These are phyloP conservation scores for human (Homo sapiens) DNA, from an alignment of 2,113 vertebrate species.

Conservation along the genomic window DNA sequence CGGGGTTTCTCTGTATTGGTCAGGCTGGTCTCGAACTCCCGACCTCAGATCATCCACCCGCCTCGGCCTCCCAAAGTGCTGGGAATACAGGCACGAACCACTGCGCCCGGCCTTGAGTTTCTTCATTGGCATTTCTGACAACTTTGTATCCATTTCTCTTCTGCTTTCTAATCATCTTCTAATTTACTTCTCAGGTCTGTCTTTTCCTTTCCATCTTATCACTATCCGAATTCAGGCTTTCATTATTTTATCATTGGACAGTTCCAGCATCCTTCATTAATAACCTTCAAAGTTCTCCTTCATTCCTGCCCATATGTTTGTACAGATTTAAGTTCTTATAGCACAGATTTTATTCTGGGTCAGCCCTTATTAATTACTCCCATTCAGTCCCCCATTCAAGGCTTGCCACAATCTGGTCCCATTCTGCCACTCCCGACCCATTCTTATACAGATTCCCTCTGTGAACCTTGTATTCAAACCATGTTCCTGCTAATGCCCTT, in stretches of 20 bases:
- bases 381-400: background rate
- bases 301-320: background rate
- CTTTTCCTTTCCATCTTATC: background rate
- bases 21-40: too few relatives aligned
- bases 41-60: too few relatives aligned
- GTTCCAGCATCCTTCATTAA: background rate
- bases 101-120: background rate
- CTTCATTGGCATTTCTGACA: background rate
- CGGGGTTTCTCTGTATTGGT: too few relatives aligned
- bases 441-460: background rate
- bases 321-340: background rate
- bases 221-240: background rate
- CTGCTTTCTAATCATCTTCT: background rate
- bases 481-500: background rate
- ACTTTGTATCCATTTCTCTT: background rate
- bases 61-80: too few relatives aligned
- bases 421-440: background rate
- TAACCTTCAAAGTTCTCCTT: background rate
- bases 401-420: background rate
- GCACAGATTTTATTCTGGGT: background rate
- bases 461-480: background rate
- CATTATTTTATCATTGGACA: background rate
- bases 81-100: too few relatives aligned
- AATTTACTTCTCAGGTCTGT: background rate
- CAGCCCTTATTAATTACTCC: background rate